Evolutionary conservation across 2,797 vertebrate species (phyloP).

Genomic region (Acipenser ruthenus): DNA sequence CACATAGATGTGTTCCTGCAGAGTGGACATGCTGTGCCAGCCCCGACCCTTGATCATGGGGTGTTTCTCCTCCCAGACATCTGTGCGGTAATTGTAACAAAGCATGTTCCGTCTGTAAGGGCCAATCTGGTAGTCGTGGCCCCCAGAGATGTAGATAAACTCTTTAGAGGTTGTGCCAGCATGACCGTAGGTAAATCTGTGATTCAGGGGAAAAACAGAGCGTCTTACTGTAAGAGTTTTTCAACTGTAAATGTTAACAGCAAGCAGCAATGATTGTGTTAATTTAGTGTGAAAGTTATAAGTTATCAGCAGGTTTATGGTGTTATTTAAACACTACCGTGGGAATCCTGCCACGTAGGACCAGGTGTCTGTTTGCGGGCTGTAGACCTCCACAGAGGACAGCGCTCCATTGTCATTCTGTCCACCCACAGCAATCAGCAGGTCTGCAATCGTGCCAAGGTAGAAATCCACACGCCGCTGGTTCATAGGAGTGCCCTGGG

Average conservation of each 20-base stretch:
- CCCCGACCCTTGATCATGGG: constrained; percentile 79
- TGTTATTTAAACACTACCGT: constrained; percentile 51
- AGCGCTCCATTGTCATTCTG: constrained; percentile 79
- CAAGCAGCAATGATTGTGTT: constrained; percentile 26
- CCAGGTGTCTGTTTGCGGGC: constrained; percentile 81
- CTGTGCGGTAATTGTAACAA: constrained; percentile 67
- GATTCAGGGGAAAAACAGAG: constrained; percentile 11
- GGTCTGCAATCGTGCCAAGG: constrained; percentile 71
- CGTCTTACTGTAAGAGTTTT: not conserved
- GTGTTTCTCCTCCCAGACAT: constrained; percentile 72
- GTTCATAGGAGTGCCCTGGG: constrained; percentile 72
- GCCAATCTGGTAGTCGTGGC: constrained; percentile 88
- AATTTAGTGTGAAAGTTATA: constrained; percentile 12
- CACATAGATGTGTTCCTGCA: constrained; percentile 76
- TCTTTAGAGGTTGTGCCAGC: constrained; percentile 80
- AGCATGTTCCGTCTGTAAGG: constrained; percentile 83
- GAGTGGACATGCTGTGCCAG: constrained; percentile 93
- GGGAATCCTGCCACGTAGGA: constrained; percentile 77
- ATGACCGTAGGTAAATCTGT: constrained; percentile 84
- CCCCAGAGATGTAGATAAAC: constrained; percentile 84
- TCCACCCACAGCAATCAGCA: constrained; percentile 85
- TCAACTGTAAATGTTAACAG: constrained; percentile 9
- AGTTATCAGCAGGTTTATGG: not conserved
- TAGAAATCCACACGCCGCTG: constrained; percentile 85
- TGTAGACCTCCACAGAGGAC: constrained; percentile 83